These are phyloP conservation scores for Pseudochirops cupreus DNA, from an alignment of 2,797 vertebrate genomes.

Conservation along the genomic window DNA sequence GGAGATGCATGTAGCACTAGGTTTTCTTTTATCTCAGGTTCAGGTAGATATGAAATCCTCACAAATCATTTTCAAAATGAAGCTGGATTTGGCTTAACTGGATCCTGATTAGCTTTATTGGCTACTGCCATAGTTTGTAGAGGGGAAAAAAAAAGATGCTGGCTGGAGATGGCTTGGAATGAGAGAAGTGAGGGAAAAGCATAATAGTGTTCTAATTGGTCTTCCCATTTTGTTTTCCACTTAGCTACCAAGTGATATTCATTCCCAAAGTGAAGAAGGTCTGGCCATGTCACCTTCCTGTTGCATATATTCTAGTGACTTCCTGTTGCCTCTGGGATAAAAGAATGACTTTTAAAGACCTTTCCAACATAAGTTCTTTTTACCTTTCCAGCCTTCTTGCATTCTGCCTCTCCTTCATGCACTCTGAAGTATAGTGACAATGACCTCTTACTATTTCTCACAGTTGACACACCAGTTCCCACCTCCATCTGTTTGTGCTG, in stretches of 20 bases:
- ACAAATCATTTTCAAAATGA: slow-evolving; percentile 54
- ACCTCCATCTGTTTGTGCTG: not conserved
- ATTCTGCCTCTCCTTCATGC: not conserved
- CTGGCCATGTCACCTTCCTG: not conserved
- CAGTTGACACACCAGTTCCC: not conserved
- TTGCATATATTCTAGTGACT: not conserved
- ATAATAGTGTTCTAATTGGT: not conserved
- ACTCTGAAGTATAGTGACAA: not conserved
- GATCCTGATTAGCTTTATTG: not conserved
- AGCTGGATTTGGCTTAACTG: slow-evolving; percentile 19
- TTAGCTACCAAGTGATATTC: not conserved
- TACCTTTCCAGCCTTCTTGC: not conserved
- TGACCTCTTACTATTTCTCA: not conserved
- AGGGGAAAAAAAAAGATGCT: slow-evolving; percentile 35
- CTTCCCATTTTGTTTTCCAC: not conserved
- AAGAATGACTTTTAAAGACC: not conserved
- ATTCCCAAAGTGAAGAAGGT: not conserved
- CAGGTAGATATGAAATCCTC: slow-evolving; percentile 44
- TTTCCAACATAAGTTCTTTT: not conserved
- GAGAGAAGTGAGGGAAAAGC: not conserved
- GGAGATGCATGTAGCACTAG: not conserved
- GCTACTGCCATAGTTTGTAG: not conserved
- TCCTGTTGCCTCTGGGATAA: not conserved
- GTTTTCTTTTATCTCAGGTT: not conserved
- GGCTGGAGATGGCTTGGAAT: not conserved